phyloP scores from a whole-genome alignment of 35 echinoderm and acorn worm genomes.

The Diadema setosum region DNA sequence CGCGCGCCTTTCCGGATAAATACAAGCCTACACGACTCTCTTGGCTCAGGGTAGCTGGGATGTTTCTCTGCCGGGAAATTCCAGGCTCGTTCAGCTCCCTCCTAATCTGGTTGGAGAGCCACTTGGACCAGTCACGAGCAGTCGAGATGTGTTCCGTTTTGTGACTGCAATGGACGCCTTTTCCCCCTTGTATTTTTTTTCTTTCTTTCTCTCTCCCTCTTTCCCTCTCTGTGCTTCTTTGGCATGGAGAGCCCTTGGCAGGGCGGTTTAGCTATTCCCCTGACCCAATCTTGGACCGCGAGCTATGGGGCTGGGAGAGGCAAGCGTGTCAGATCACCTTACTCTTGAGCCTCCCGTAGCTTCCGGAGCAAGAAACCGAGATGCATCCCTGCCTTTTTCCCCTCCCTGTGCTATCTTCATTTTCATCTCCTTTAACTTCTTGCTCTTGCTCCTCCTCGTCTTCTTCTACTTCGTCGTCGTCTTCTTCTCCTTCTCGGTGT shows the following conservation, averaged over 20 bases:
- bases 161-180: neutral
- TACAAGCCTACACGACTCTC: neutral
- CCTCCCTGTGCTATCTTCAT: too few species aligned
- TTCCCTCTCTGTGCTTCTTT: too few species aligned
- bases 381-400: too few species aligned
- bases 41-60: too few species aligned
- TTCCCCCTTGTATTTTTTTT: too few species aligned
- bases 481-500: too few species aligned
- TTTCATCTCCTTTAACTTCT: too few species aligned
- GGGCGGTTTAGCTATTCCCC: slow-evolving; percentile 4
- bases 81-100: neutral
- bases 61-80: slow-evolving; percentile 3
- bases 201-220: too few species aligned
- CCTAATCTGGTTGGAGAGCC: neutral
- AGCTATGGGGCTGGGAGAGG: neutral
- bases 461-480: too few species aligned
- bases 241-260: neutral
- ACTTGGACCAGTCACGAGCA: slow-evolving; percentile 20
- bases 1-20: slow-evolving; percentile 15
- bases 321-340: neutral
- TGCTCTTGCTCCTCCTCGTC: too few species aligned
- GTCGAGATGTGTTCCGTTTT: neutral
- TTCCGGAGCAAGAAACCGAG: slow-evolving; percentile 30
- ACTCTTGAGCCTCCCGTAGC: neutral
- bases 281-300: neutral